A percentile compares a stretch with the other conserved stretches of the same genome.
Evolutionary conservation across 2,113 vertebrate species (phyloP).

Genomic region (Rutilus rutilus): DNA sequence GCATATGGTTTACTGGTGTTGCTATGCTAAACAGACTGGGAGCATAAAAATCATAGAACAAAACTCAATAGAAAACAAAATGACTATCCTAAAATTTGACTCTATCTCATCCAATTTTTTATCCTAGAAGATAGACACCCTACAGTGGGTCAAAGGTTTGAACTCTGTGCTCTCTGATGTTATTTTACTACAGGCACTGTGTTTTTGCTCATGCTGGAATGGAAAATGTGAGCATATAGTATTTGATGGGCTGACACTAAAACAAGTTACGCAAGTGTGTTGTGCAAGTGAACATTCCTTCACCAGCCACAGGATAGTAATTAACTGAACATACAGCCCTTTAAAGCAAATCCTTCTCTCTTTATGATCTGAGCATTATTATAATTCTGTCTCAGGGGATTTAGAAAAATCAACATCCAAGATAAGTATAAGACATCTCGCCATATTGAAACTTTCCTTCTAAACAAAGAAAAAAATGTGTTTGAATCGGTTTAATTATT

Average conservation of each 20-base stretch:
- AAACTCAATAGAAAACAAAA: neutral
- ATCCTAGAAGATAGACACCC: neutral
- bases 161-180: slow-evolving; percentile 4
- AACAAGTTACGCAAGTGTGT: slow-evolving; percentile 66
- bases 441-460: neutral
- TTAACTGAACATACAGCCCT: slow-evolving; percentile 59
- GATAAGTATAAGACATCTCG: neutral
- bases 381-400: slow-evolving; percentile 2
- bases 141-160: neutral
- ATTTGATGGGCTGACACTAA: slow-evolving; percentile 59
- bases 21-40: neutral
- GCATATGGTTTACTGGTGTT: neutral
- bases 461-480: neutral
- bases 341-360: slow-evolving; percentile 57
- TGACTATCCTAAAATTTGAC: neutral
- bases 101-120: neutral
- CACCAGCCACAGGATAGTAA: slow-evolving; percentile 42
- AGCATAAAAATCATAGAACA: neutral
- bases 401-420: neutral
- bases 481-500: slow-evolving; percentile 1
- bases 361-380: slow-evolving; percentile 2
- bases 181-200: slow-evolving; percentile 14
- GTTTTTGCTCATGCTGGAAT: slow-evolving; percentile 56
- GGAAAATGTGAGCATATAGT: slow-evolving; percentile 64
- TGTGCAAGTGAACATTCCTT: slow-evolving; percentile 69